phyloP scores from a whole-genome alignment of 2,888 invertebrate species.

The Agrochola circellaris region DNA sequence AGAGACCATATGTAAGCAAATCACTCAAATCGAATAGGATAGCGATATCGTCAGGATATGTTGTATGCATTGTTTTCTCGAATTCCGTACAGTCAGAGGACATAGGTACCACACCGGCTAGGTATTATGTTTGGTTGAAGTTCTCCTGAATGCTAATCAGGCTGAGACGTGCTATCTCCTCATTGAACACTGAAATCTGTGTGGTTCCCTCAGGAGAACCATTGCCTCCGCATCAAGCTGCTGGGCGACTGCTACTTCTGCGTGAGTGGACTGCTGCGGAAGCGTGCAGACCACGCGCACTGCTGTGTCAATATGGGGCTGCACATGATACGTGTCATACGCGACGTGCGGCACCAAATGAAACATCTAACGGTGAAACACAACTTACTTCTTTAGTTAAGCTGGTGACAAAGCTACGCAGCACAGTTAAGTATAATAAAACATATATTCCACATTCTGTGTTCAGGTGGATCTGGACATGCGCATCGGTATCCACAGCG shows the following conservation, averaged over 20 bases:
- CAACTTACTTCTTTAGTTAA: neutral
- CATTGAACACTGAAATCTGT: neutral
- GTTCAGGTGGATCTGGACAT: conserved; percentile 93
- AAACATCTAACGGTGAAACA: conserved; percentile 21
- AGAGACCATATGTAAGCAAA: neutral
- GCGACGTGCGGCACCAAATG: conserved; percentile 90
- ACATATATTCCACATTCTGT: neutral
- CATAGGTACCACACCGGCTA: neutral
- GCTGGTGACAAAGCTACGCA: neutral
- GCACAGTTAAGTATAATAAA: neutral
- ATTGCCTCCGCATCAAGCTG: conserved; percentile 96
- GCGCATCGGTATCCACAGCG: conserved; percentile 99
- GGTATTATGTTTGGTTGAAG: neutral
- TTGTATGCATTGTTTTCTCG: neutral
- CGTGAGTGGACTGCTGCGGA: conserved; percentile 94
- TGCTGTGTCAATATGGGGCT: conserved; percentile 98
- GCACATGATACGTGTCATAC: conserved; percentile 98
- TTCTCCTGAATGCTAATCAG: neutral
- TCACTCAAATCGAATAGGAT: neutral
- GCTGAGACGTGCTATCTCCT: neutral
- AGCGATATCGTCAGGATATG: neutral
- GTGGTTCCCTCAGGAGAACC: conserved; percentile 92
- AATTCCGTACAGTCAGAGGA: neutral
- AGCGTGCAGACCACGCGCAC: conserved; percentile 95
- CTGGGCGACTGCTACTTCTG: conserved; percentile 98